Percentiles rank a stretch among this genome's conserved stretches.
These are phyloP conservation scores for Tetragonisca angustula DNA, from an alignment of 2,888 invertebrate genomes.

Conservation along the genomic window DNA sequence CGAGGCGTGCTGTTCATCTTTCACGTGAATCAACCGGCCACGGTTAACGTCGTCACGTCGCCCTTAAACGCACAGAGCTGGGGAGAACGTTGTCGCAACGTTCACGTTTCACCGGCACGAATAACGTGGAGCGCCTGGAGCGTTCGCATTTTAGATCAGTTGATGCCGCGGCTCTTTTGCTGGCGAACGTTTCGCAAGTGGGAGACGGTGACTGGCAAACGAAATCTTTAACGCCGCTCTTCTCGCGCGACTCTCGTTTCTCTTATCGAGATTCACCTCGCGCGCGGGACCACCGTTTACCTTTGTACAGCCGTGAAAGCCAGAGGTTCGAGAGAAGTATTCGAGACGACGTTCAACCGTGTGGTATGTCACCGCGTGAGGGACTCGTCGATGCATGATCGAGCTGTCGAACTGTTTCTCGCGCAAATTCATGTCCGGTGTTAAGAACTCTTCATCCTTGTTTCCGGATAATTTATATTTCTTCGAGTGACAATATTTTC, in stretches of 20 bases:
- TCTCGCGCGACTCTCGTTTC: slow-evolving; percentile 24
- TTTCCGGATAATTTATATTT: no score
- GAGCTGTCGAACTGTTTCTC: no score
- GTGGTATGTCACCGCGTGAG: no score
- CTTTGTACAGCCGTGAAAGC: no score
- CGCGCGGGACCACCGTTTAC: neutral
- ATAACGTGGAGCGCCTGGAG: slow-evolving; percentile 44
- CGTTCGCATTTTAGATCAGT: slow-evolving; percentile 64
- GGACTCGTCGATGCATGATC: no score
- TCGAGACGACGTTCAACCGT: no score
- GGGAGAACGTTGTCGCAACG: slow-evolving; percentile 68
- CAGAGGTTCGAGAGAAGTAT: no score
- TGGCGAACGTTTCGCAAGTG: neutral
- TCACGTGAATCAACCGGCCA: slow-evolving; percentile 11
- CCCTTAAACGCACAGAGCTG: slow-evolving; percentile 33
- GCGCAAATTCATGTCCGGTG: no score
- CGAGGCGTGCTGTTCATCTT: slow-evolving; percentile 12
- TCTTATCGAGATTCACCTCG: slow-evolving; percentile 12
- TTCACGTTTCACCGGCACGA: slow-evolving; percentile 56
- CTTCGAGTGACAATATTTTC: no score
- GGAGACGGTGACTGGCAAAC: neutral
- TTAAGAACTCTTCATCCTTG: no score
- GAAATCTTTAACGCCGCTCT: slow-evolving; percentile 38
- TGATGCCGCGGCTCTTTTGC: slow-evolving; percentile 16
- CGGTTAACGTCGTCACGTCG: slow-evolving; percentile 55